These are phyloP conservation scores for Cosmia trapezina DNA, from an alignment of 2,888 invertebrate genomes.

Conservation along the genomic window DNA sequence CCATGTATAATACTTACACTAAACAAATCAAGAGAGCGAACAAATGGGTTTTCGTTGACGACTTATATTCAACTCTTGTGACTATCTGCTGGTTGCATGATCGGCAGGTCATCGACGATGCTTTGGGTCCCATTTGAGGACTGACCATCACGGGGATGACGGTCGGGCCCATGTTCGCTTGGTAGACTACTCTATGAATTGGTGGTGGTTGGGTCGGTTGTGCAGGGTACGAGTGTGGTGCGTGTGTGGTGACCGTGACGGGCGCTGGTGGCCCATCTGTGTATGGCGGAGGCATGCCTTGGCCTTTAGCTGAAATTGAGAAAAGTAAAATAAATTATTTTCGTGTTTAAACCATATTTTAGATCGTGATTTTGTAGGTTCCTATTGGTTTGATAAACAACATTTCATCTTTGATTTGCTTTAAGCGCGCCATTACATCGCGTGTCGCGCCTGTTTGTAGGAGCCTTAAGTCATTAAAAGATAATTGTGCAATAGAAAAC, in stretches of 20 bases:
- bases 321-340: background rate
- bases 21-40: conserved; percentile 43
- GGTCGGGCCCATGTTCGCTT: conserved; percentile 13
- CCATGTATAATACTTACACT: conserved; percentile 23
- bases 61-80: conserved; percentile 37
- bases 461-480: too few species aligned
- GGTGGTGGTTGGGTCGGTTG: conserved; percentile 33
- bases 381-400: background rate
- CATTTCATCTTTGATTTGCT: background rate
- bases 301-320: conserved; percentile 42
- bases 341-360: background rate
- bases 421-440: too few species aligned
- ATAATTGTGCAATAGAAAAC: background rate
- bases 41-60: conserved; percentile 35
- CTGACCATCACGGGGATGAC: conserved; percentile 34
- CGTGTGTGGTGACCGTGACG: conserved; percentile 11
- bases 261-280: conserved; percentile 4
- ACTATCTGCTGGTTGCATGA: conserved; percentile 37
- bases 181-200: conserved; percentile 21
- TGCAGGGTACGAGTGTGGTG: conserved; percentile 29
- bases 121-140: conserved; percentile 36
- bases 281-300: conserved; percentile 51
- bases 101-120: conserved; percentile 23
- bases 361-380: background rate
- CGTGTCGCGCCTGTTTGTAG: too few species aligned